These are phyloP conservation scores for Drosophila albomicans DNA, from an alignment of 1,140 invertebrate species.

Conservation along the genomic window DNA sequence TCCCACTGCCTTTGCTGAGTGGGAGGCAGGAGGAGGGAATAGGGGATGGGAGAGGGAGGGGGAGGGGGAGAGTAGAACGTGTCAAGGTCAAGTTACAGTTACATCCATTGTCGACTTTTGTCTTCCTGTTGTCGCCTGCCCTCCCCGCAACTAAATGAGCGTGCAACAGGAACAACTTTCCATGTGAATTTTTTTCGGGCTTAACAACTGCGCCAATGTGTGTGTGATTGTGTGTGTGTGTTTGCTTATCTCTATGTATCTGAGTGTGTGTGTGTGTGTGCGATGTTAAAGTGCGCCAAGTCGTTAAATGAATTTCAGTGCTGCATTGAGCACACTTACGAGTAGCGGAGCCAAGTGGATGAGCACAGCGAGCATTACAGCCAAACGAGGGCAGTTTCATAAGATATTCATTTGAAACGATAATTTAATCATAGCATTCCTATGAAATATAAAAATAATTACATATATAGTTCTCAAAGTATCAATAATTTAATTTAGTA, in stretches of 20 bases:
- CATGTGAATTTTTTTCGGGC: constrained; percentile 32
- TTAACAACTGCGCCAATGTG: constrained; percentile 14
- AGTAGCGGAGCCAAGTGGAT: constrained; percentile 73
- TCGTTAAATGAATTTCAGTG: constrained; percentile 83
- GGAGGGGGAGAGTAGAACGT: constrained; percentile 55
- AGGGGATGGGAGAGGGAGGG: too few species aligned
- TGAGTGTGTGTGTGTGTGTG: constrained; percentile 36
- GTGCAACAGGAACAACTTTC: constrained; percentile 64
- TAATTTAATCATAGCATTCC: too few species aligned
- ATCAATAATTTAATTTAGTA: too few species aligned
- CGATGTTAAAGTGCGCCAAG: constrained; percentile 75
- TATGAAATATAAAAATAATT: neutral
- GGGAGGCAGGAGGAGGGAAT: neutral
- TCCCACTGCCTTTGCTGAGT: constrained; percentile 2
- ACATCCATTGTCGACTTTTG: constrained; percentile 67
- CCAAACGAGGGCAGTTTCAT: constrained; percentile 19
- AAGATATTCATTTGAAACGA: too few species aligned
- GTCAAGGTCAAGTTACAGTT: constrained; percentile 77
- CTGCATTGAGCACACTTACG: constrained; percentile 62
- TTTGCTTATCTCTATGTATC: constrained; percentile 13
- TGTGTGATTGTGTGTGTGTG: constrained; percentile 18
- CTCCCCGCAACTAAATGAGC: constrained; percentile 23
- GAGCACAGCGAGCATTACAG: constrained; percentile 68
- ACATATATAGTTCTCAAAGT: neutral
- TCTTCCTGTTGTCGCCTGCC: constrained; percentile 36